A percentile compares a stretch with the other conserved stretches of the same genome.
Evolutionary conservation across 2,797 vertebrate species (phyloP).

Genomic region (Falco biarmicus): DNA sequence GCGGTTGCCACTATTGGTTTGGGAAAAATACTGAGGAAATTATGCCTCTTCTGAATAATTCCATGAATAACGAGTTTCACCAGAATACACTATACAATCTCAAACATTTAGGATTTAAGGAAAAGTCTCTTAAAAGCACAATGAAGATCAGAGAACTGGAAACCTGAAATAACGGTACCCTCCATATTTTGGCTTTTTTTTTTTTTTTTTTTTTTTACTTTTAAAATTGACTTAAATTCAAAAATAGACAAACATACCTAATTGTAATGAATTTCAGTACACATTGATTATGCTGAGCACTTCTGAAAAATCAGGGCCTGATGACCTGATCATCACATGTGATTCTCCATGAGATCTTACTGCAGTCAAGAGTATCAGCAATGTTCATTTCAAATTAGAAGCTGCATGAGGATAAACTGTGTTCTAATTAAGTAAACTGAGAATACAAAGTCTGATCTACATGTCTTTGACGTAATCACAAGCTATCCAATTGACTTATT

Average conservation of each 20-base stretch:
- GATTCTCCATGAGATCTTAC: background rate
- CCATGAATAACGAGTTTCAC: background rate
- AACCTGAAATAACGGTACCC: background rate
- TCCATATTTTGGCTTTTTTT: background rate
- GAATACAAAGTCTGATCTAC: background rate
- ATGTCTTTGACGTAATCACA: background rate
- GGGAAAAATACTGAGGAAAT: background rate
- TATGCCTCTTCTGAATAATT: background rate
- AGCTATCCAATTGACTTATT: background rate
- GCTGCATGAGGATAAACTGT: background rate
- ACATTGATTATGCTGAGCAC: background rate
- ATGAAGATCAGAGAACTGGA: background rate
- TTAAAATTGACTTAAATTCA: background rate
- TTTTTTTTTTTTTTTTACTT: background rate
- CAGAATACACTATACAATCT: background rate
- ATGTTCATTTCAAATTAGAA: background rate
- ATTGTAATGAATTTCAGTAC: background rate
- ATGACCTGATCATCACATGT: background rate
- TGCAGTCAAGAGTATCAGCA: background rate
- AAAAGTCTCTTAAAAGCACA: background rate
- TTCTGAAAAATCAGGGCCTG: background rate
- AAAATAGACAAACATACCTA: background rate
- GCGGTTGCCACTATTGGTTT: background rate
- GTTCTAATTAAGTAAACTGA: conserved; percentile 8
- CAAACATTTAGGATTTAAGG: background rate